Evolutionary conservation across 1,140 invertebrate species (phyloP).

Genomic region (Papilio machaon): DNA sequence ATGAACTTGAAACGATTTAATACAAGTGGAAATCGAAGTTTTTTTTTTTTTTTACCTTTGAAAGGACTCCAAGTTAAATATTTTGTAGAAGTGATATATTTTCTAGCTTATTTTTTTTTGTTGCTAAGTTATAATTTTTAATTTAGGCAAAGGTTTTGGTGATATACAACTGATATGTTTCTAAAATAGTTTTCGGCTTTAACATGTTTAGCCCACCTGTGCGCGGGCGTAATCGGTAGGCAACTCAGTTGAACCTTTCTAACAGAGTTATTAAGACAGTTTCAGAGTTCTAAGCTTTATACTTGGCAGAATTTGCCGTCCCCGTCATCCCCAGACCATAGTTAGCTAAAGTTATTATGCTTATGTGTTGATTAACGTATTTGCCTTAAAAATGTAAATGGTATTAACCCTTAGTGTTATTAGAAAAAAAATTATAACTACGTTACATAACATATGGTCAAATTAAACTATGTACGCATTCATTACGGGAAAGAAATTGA

Average conservation of each 20-base stretch:
- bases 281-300: neutral
- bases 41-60: no score
- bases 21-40: no score
- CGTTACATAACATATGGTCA: no score
- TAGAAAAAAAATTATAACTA: no score
- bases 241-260: neutral
- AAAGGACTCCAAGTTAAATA: no score
- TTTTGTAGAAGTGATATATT: neutral
- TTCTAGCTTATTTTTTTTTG: neutral
- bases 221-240: neutral
- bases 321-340: conserved; percentile 1
- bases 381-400: neutral
- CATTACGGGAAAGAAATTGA: no score
- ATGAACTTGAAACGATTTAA: no score
- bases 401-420: no score
- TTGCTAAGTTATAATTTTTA: neutral
- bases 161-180: neutral
- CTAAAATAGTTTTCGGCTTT: neutral
- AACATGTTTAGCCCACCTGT: conserved; percentile 14
- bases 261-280: conserved; percentile 21
- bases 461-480: no score
- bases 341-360: neutral
- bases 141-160: neutral
- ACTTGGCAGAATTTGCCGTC: neutral
- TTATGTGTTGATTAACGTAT: neutral